Percentiles rank a stretch among this genome's conserved stretches.
Conservation (phyloP, 1,140 invertebrate genomes). For the Panagrolaimus sp. region DNA sequence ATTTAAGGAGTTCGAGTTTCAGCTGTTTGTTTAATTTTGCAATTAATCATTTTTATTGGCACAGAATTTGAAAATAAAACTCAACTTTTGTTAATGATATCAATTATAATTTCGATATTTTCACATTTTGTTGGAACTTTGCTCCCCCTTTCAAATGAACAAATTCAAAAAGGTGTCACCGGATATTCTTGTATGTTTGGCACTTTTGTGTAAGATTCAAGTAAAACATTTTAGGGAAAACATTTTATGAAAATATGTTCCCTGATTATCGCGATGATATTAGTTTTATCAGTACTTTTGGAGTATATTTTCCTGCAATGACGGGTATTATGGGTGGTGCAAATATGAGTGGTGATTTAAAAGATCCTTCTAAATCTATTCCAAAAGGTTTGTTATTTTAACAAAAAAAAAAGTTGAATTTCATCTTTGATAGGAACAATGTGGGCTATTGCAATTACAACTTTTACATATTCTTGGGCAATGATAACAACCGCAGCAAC, state of each 20-base stretch:
- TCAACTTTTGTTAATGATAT: constrained; percentile 55
- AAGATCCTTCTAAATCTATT: constrained; percentile 80
- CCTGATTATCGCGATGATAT: constrained; percentile 70
- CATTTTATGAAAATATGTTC: constrained; percentile 69
- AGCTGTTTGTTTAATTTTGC: constrained; percentile 46
- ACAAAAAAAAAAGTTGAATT: neutral
- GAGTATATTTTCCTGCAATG: constrained; percentile 90
- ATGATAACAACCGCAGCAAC: constrained; percentile 48
- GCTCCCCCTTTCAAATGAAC: constrained; percentile 34
- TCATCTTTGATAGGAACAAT: constrained; percentile 33
- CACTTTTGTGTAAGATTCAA: neutral
- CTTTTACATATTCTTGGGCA: constrained; percentile 37
- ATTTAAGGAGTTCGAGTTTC: constrained; percentile 27
- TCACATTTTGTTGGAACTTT: constrained; percentile 58
- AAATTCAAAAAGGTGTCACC: constrained; percentile 39
- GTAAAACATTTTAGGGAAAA: constrained; percentile 24
- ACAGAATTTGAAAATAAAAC: constrained; percentile 58
- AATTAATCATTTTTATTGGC: constrained; percentile 52
- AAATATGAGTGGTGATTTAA: constrained; percentile 88
- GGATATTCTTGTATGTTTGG: constrained; percentile 46
- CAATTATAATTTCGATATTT: constrained; percentile 60
- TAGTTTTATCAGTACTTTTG: constrained; percentile 80
- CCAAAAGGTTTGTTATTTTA: constrained; percentile 73
- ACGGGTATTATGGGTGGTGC: constrained; percentile 93
- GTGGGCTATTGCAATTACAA: constrained; percentile 48